Evolutionary conservation across 2,888 invertebrate species (phyloP).

Genomic region (Idaea aversata): DNA sequence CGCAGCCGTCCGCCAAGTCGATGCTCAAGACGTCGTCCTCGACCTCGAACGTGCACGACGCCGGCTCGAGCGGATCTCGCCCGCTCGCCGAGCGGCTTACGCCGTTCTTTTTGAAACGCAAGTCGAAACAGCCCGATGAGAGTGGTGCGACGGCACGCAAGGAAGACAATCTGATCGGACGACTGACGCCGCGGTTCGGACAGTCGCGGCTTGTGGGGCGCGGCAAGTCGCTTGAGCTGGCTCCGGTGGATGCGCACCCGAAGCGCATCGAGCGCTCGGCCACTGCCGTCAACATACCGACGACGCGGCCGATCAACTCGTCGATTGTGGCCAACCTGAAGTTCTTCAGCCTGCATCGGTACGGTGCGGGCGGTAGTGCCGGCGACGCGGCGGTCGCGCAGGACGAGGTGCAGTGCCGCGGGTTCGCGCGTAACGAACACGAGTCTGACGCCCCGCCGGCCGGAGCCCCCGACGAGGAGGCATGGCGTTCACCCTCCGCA

Average conservation of each 20-base stretch:
- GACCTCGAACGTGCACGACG: slow-evolving; percentile 72
- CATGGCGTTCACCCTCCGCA: slow-evolving; percentile 35
- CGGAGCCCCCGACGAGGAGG: slow-evolving; percentile 27
- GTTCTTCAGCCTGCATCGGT: slow-evolving; percentile 71
- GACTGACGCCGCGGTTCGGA: slow-evolving; percentile 70
- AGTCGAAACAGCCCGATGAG: slow-evolving; percentile 58
- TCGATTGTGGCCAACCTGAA: slow-evolving; percentile 68
- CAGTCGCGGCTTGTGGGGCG: slow-evolving; percentile 67
- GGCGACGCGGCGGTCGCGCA: slow-evolving; percentile 12
- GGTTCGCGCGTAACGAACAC: slow-evolving; percentile 37
- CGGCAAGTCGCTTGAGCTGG: slow-evolving; percentile 69
- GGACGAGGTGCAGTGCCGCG: slow-evolving; percentile 50
- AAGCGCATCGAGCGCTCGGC: slow-evolving; percentile 69
- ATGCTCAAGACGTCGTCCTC: slow-evolving; percentile 69
- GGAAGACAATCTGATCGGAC: slow-evolving; percentile 69
- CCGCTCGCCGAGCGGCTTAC: slow-evolving; percentile 68
- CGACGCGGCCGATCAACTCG: slow-evolving; percentile 63
- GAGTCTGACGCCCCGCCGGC: slow-evolving; percentile 24
- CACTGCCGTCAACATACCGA: slow-evolving; percentile 61
- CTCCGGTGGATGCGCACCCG: slow-evolving; percentile 43
- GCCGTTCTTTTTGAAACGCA: slow-evolving; percentile 73
- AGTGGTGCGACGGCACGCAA: slow-evolving; percentile 41
- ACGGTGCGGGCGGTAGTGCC: slow-evolving; percentile 44
- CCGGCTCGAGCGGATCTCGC: slow-evolving; percentile 52
- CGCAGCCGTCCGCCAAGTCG: slow-evolving; percentile 49